A percentile compares a stretch with the other conserved stretches of the same genome.
phyloP scores from a whole-genome alignment of 2,888 invertebrate genomes.

The Drosophila setosimentum region DNA sequence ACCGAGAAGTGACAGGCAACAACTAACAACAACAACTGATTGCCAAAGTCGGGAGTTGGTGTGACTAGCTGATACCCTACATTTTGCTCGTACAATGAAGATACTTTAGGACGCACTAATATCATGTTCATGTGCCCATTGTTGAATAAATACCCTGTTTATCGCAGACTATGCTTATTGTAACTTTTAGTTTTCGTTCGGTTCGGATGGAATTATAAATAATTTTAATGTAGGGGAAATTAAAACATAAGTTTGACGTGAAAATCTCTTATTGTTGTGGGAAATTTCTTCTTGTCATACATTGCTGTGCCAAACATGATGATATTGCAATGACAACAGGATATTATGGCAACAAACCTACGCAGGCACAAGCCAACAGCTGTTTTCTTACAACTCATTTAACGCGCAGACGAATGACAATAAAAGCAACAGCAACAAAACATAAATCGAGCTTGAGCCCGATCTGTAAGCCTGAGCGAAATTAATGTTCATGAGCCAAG shows the following conservation, averaged over 20 bases:
- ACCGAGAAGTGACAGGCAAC: conserved; percentile 32
- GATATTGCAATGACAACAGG: not conserved
- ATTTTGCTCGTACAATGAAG: not conserved
- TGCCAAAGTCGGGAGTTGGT: not conserved
- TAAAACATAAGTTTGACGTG: not conserved
- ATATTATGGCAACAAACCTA: conserved; percentile 10
- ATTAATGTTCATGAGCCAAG: conserved; percentile 33
- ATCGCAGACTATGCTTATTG: not conserved
- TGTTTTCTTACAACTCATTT: conserved; percentile 60
- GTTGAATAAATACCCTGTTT: not conserved
- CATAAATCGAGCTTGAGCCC: conserved; percentile 25
- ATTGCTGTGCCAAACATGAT: not conserved
- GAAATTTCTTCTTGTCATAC: not conserved
- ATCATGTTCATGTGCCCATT: too few species aligned
- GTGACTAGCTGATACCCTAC: conserved; percentile 1
- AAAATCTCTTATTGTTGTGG: not conserved
- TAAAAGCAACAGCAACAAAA: conserved; percentile 20
- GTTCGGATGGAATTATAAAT: not conserved
- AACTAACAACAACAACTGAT: conserved; percentile 10
- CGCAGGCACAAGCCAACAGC: conserved; percentile 46
- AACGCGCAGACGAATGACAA: conserved; percentile 29
- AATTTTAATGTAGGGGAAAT: not conserved
- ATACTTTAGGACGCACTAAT: not conserved
- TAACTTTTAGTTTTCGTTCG: not conserved
- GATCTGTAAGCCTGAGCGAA: conserved; percentile 24